These are phyloP conservation scores for Drosophila setifemur DNA, from an alignment of 1,140 invertebrate genomes.

Conservation along the genomic window DNA sequence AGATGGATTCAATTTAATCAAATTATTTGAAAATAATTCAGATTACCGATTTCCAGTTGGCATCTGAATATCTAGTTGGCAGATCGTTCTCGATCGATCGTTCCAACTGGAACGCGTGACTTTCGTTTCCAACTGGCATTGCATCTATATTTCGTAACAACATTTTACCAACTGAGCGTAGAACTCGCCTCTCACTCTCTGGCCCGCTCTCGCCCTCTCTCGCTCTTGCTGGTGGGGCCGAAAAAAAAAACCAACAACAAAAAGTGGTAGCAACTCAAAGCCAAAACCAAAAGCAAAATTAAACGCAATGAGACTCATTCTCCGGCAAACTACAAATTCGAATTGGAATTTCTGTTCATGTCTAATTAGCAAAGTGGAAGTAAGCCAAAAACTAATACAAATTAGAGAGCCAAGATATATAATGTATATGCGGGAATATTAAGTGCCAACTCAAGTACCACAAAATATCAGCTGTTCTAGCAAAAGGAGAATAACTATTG, in stretches of 20 bases:
- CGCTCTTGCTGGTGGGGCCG: background rate
- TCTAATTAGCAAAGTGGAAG: conserved; percentile 53
- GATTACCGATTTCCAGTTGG: background rate
- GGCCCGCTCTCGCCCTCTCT: background rate
- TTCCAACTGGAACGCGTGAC: conserved; percentile 36
- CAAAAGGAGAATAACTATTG: background rate
- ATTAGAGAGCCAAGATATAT: background rate
- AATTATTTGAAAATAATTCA: too few relatives aligned
- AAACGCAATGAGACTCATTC: conserved; percentile 35
- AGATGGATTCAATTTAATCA: too few relatives aligned
- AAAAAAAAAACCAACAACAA: conserved; percentile 20
- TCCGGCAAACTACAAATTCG: conserved; percentile 1
- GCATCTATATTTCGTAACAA: conserved; percentile 40
- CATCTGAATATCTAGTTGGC: too few relatives aligned
- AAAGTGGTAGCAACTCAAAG: conserved; percentile 37
- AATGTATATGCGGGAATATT: too few relatives aligned
- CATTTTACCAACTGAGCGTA: conserved; percentile 16
- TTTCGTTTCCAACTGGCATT: conserved; percentile 26
- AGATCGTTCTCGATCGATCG: conserved; percentile 16
- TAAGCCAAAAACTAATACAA: conserved; percentile 18
- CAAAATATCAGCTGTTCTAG: too few relatives aligned
- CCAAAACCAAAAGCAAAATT: conserved; percentile 17
- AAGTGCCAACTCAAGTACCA: too few relatives aligned
- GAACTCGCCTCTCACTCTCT: background rate
- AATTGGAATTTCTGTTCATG: conserved; percentile 47